Conservation (phyloP, 2,113 vertebrate genomes). For the Dipodomys spectabilis region DNA sequence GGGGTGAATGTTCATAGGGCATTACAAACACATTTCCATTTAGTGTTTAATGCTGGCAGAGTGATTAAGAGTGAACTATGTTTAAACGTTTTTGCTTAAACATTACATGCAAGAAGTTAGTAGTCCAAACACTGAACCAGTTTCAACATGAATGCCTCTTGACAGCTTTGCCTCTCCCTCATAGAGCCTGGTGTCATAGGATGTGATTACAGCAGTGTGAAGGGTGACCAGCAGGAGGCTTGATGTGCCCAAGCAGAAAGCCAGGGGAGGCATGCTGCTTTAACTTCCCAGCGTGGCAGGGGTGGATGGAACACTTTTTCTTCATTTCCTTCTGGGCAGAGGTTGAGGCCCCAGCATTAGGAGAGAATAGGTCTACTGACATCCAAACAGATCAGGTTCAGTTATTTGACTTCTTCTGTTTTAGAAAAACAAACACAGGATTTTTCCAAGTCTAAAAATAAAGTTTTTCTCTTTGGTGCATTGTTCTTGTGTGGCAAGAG, state of each 20-base stretch:
- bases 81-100: constrained; percentile 59
- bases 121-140: constrained; percentile 39
- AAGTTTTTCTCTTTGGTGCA: constrained; percentile 58
- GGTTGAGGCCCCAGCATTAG: constrained; percentile 22
- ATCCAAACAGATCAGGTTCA: constrained; percentile 65
- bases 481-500: constrained; percentile 40
- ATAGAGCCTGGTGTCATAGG: constrained; percentile 56
- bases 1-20: constrained; percentile 45
- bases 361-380: constrained; percentile 47
- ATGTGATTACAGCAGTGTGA: constrained; percentile 33
- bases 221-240: constrained; percentile 58
- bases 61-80: constrained; percentile 22
- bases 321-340: constrained; percentile 59
- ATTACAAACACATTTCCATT: constrained; percentile 48
- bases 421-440: constrained; percentile 72
- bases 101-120: constrained; percentile 53
- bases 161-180: constrained; percentile 50
- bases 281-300: constrained; percentile 52
- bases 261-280: background rate
- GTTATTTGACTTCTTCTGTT: constrained; percentile 59
- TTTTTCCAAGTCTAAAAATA: constrained; percentile 74
- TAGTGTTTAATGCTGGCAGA: constrained; percentile 46
- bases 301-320: background rate
- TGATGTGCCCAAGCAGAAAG: constrained; percentile 20
- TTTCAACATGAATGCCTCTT: constrained; percentile 24